A percentile compares a stretch with the other conserved stretches of the same genome.
These are phyloP conservation scores for Sclerodermus sp. DNA, from an alignment of 2,888 invertebrate species.

Conservation along the genomic window DNA sequence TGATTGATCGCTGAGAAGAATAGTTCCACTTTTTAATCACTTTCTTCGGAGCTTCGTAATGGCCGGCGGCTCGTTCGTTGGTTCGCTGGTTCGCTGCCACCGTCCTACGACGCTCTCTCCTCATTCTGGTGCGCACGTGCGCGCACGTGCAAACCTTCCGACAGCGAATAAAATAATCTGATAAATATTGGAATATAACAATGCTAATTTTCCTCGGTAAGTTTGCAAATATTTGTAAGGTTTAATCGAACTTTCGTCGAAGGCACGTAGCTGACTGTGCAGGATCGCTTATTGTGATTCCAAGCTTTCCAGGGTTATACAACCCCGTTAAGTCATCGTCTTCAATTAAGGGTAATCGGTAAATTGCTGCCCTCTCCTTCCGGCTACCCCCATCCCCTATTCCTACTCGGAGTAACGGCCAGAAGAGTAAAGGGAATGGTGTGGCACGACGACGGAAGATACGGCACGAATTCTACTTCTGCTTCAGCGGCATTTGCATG, in stretches of 20 bases:
- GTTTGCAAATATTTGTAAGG: conserved; percentile 21
- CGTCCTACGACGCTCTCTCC: no score
- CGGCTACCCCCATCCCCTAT: not conserved
- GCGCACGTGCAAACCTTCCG: no score
- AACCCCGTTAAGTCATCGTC: conserved; percentile 45
- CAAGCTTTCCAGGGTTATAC: conserved; percentile 28
- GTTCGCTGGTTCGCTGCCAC: no score
- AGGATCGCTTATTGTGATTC: conserved; percentile 37
- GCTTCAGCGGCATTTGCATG: conserved; percentile 45
- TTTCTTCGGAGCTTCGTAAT: not conserved
- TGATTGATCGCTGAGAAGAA: conserved; percentile 19
- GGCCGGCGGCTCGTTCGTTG: no score
- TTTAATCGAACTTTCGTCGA: conserved; percentile 32
- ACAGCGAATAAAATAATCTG: no score
- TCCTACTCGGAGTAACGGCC: not conserved
- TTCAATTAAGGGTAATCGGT: conserved; percentile 55
- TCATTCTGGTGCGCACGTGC: no score
- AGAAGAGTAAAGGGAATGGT: conserved; percentile 16
- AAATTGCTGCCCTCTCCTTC: conserved; percentile 38
- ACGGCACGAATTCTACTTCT: conserved; percentile 50
- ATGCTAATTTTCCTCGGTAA: no score
- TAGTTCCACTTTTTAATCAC: conserved; percentile 12
- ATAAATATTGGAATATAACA: no score
- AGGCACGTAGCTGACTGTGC: conserved; percentile 32
- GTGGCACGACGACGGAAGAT: conserved; percentile 30